Conservation (phyloP, 2,113 vertebrate genomes). For the Nothocercus julius region DNA sequence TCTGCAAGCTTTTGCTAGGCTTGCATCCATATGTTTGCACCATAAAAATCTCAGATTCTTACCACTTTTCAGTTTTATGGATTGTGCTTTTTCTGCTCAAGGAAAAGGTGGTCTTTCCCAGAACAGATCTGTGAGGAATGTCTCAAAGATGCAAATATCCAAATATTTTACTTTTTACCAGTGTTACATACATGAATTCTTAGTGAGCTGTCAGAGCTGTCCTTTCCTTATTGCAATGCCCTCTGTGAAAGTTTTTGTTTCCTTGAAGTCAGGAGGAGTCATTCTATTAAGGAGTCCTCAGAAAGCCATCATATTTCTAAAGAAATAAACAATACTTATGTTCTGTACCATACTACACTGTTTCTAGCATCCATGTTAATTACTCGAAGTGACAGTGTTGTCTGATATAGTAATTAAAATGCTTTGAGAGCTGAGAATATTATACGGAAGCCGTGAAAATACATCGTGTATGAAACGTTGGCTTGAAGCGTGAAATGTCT, state of each 20-base stretch:
- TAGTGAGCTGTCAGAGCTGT: not conserved
- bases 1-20: not conserved
- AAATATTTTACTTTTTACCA: not conserved
- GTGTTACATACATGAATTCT: rapidly evolving
- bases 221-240: not conserved
- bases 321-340: not conserved
- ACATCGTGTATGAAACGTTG: not conserved
- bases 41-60: not conserved
- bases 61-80: not conserved
- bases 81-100: not conserved
- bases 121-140: not conserved
- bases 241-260: not conserved
- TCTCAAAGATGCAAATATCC: rapidly evolving
- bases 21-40: not conserved
- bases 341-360: not conserved
- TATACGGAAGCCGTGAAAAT: not conserved
- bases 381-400: not conserved
- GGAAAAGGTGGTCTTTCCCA: not conserved
- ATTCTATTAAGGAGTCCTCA: not conserved
- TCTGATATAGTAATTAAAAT: not conserved
- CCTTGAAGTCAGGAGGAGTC: not conserved
- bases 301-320: rapidly evolving
- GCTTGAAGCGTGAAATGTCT: not conserved
- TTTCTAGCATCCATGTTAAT: not conserved
- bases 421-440: too few species aligned